Base-by-base conservation (phyloP, 2,888 invertebrate genomes). In the Agonopterix heracliana region DNA sequence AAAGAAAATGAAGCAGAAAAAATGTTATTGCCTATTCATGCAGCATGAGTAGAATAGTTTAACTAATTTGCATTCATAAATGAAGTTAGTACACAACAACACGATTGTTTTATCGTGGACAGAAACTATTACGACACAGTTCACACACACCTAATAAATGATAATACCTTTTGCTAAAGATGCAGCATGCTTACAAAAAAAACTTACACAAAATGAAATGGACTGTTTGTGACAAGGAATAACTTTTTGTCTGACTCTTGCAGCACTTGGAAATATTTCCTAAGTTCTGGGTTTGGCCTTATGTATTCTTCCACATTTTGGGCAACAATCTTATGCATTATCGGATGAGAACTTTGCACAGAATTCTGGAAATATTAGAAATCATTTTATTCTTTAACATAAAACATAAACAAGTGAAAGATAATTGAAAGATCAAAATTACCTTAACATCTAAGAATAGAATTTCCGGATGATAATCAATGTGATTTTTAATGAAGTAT, bases 181-280 rank as follows among this genome's bases (percentile, higher is more conserved):
- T 5, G 3, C 26, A 26, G 26, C 26, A 26, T 26, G 26, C 26
- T 26, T 26, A 26, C 26, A 26, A 26, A 26, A 5, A 26, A 34
- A 47, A 90, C 94, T 92, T 89, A 95, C 97, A 97, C 98, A 90
- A 99, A 99, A 67, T 94, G 94, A 75, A 93, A 98, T 0, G 98
- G 98, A 75, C 98, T 98, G 76, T 99, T 99, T 9, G 99, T 98
- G 10, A 99, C 97, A 50, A 99, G 89, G 80, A 99, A 99, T 57
- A 98, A 88, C 73, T 96, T 96, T 75, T 98, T 98, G 38, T 92
- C 92, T 34, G 92, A 92, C 0, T 90, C 86, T 54, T 91, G 90
- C 9, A 99, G 87, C 63, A 93, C 91, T 54, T 94, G 89, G 59
- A 99, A 93, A 72, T 96, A 96, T 48, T 87, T 89, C 54, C 91